Conservation (phyloP, 1,140 invertebrate species). For the Leptinotarsa undecemlineata region DNA sequence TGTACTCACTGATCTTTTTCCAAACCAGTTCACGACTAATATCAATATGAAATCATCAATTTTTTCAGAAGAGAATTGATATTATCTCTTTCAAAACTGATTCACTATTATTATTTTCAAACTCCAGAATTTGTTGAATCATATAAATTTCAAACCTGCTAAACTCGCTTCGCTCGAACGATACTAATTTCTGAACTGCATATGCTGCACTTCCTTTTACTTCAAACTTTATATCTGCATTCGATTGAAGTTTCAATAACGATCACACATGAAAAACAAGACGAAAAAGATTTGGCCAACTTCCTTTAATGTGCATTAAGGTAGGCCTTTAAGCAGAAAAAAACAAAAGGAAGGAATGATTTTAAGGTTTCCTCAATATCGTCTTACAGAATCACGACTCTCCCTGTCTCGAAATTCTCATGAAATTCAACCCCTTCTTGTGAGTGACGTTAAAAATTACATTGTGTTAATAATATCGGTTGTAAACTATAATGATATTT, state of each 20-base stretch:
- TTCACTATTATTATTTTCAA: no score
- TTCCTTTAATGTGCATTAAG: background rate
- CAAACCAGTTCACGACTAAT: no score
- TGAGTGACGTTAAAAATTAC: no score
- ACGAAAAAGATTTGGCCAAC: constrained; percentile 7
- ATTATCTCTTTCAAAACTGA: no score
- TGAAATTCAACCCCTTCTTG: background rate
- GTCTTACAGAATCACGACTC: background rate
- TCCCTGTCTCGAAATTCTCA: background rate
- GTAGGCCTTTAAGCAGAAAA: background rate
- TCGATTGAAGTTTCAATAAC: background rate
- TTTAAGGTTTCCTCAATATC: background rate
- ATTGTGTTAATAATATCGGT: no score
- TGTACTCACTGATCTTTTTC: no score
- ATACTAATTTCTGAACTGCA: background rate
- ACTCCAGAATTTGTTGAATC: no score
- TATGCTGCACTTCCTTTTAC: background rate
- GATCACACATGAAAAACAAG: background rate
- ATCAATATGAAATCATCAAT: no score
- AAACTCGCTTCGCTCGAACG: no score
- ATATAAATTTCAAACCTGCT: no score
- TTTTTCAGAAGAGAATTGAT: no score
- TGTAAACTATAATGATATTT: no score
- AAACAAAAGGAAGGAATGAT: background rate
- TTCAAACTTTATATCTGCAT: background rate